These are phyloP conservation scores for Drosophila busckii DNA, from an alignment of 1,140 invertebrate genomes.

Conservation along the genomic window DNA sequence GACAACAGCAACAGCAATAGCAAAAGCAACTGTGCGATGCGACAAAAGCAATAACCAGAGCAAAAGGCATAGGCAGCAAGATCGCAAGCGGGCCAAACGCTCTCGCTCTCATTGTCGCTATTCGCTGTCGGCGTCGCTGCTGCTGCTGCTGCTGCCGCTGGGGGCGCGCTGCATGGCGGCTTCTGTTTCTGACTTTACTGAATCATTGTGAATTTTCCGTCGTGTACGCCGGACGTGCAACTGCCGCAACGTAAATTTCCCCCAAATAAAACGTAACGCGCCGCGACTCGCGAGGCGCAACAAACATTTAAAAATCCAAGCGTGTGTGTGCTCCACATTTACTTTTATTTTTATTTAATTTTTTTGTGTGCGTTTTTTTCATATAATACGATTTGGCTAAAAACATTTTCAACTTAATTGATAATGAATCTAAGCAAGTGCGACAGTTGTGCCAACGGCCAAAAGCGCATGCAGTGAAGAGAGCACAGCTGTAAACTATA, in stretches of 20 bases:
- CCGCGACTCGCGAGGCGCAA: slow-evolving; percentile 15
- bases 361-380: no score
- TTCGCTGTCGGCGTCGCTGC: neutral
- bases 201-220: slow-evolving; percentile 64
- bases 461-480: no score
- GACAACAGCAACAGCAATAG: slow-evolving; percentile 6
- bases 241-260: slow-evolving; percentile 21
- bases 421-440: slow-evolving; percentile 1
- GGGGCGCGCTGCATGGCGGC: slow-evolving; percentile 16
- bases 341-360: slow-evolving; percentile 32
- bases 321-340: slow-evolving; percentile 48
- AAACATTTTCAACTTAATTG: no score
- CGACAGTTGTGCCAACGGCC: no score
- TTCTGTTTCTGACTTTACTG: slow-evolving; percentile 40
- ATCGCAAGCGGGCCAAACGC: slow-evolving; percentile 15
- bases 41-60: slow-evolving; percentile 18
- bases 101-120: no score
- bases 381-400: no score
- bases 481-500: no score
- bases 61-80: slow-evolving; percentile 13
- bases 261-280: slow-evolving; percentile 5
- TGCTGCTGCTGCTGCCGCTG: slow-evolving; percentile 1
- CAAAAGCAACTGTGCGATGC: slow-evolving; percentile 1
- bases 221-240: slow-evolving; percentile 51
- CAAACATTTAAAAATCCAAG: slow-evolving; percentile 27